Percentiles rank a stretch among this genome's conserved stretches.
Conservation (phyloP, 2,113 vertebrate species). For the Lates calcarifer region DNA sequence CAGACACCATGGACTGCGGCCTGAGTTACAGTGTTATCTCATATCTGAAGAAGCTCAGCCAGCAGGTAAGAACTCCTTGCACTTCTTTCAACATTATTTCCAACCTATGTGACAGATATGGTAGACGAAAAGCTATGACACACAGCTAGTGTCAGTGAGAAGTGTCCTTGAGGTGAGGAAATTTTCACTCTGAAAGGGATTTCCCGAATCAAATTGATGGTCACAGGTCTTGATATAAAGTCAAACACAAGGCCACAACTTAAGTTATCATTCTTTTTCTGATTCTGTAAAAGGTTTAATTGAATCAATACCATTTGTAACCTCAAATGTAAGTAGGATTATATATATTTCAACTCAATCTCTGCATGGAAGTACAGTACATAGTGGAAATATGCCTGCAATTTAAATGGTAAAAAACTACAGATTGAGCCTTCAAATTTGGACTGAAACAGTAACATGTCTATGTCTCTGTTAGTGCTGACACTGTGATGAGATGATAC, state of each 20-base stretch:
- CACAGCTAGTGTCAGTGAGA: background rate
- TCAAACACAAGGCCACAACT: background rate
- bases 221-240: background rate
- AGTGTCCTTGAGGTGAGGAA: background rate
- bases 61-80: constrained; percentile 85
- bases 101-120: background rate
- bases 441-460: background rate
- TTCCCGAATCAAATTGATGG: background rate
- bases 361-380: too few relatives aligned
- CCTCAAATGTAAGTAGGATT: too few relatives aligned
- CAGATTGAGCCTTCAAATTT: background rate
- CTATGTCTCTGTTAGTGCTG: background rate
- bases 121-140: background rate
- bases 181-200: background rate
- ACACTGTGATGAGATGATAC: background rate
- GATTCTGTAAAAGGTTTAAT: background rate
- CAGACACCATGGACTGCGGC: constrained; percentile 96
- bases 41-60: constrained; percentile 98
- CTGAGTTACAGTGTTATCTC: constrained; percentile 98
- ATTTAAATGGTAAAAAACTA: too few relatives aligned
- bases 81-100: background rate
- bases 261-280: background rate
- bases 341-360: too few relatives aligned
- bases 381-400: too few relatives aligned
- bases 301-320: background rate